These are phyloP conservation scores for Drosophila eugracilis DNA, from an alignment of 1,140 invertebrate genomes.

Conservation along the genomic window DNA sequence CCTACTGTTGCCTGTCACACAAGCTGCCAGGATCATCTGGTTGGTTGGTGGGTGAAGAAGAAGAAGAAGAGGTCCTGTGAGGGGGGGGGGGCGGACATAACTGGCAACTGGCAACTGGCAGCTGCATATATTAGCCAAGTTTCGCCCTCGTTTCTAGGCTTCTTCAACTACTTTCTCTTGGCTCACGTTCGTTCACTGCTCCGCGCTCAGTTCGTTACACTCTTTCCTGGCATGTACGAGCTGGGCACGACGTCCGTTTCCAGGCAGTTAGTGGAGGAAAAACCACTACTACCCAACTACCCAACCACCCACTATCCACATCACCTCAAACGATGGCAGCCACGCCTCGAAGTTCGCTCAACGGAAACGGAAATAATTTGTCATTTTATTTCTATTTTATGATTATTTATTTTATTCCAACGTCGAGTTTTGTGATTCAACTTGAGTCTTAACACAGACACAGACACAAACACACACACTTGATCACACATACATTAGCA, in stretches of 20 bases:
- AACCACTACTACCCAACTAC: too few relatives aligned
- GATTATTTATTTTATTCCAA: slow-evolving; percentile 66
- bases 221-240: slow-evolving; percentile 7
- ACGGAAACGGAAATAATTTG: slow-evolving; percentile 72
- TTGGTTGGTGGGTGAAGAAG: too few relatives aligned
- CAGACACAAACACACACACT: slow-evolving; percentile 6
- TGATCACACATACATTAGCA: slow-evolving; percentile 60
- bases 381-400: slow-evolving; percentile 71
- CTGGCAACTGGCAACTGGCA: slow-evolving; percentile 19
- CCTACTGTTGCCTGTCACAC: slow-evolving; percentile 16
- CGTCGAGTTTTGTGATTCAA: too few relatives aligned
- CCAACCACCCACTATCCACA: too few relatives aligned
- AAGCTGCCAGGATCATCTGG: slow-evolving; percentile 14
- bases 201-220: slow-evolving; percentile 14
- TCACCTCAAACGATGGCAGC: not conserved
- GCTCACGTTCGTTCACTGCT: not conserved
- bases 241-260: too few relatives aligned
- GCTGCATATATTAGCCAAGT: slow-evolving; percentile 45
- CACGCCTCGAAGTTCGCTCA: slow-evolving; percentile 26
- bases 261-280: not conserved
- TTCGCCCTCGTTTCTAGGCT: not conserved
- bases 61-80: not conserved
- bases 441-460: too few relatives aligned
- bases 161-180: not conserved
- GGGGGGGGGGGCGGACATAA: slow-evolving; percentile 1